These are phyloP conservation scores for Napeogenes inachia DNA, from an alignment of 2,888 invertebrate genomes.

Conservation along the genomic window DNA sequence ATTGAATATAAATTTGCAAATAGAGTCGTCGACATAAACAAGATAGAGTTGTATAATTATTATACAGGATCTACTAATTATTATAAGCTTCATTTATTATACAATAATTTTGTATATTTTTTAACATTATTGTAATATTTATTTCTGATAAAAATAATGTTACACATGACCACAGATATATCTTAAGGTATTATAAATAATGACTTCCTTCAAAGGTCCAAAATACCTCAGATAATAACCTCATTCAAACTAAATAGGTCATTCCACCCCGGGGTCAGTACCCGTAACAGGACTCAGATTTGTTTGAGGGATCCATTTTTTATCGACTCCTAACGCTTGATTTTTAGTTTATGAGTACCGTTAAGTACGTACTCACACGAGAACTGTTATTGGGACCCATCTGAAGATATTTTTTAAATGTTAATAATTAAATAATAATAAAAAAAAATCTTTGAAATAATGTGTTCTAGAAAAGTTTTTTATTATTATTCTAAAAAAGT, in stretches of 20 bases:
- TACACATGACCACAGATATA: no score
- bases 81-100: no score
- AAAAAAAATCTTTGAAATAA: no score
- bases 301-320: conserved; percentile 71
- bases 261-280: conserved; percentile 73
- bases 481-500: no score
- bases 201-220: conserved; percentile 5
- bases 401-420: conserved; percentile 35
- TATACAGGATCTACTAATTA: no score
- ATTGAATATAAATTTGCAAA: no score
- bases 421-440: background rate
- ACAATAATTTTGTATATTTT: no score
- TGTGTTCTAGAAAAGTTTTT: no score
- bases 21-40: no score
- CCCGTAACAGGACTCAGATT: conserved; percentile 71
- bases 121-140: no score
- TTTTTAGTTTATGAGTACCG: conserved; percentile 69
- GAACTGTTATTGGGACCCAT: conserved; percentile 38
- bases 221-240: conserved; percentile 50
- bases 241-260: conserved; percentile 72
- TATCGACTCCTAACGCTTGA: conserved; percentile 63
- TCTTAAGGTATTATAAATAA: background rate
- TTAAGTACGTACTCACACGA: conserved; percentile 50
- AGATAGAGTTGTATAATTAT: no score
- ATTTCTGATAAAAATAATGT: no score